Evolutionary conservation across 2,113 vertebrate genomes (phyloP), one percentile per base, ranked within the genome.

Genomic region (Rousettus leschenaultii): DNA sequence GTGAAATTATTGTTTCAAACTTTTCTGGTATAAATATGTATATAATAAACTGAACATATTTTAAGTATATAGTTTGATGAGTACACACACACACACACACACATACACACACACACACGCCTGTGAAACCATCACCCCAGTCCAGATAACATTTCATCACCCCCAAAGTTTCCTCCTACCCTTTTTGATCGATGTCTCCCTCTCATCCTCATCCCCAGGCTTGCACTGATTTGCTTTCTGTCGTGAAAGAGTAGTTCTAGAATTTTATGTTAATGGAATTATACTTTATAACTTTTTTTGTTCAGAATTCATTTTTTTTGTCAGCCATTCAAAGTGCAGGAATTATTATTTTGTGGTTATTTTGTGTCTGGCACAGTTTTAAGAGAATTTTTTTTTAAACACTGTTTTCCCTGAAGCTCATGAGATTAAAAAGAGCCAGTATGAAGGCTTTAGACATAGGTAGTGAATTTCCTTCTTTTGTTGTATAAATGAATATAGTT

Each of bases 271-370:
- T 43, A 40, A n/a, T 83, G 13, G 13, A 68, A 40, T 95, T 48
- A 61, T 48, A 71, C 22, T 77, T 35, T 59, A 15, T 73, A 30
- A 28, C 12, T 38, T 89, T 88, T 73, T 35, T 65, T 85, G 43
- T 35, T 66, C n/a, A 90, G 1, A 59, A 68, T 33, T 65, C 1
- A 11, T 93, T 77, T 26, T 93, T 77, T 85, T 59, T 59, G 16
- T 80, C 75, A 51, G 70, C 38, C 66, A 30, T 86, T 66, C 40
- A 38, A 77, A 93, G 30, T 71, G n/a, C 33, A 74, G 68, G 48
- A 65, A 59, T 94, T 80, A 77, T 11, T 88, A 80, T 86, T 86
- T 90, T 91, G 35, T 94, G 45, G 19, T 71, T 83, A 11, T n/a
- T n/a, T n/a, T 70, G 74, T 75, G 12, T 75, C 24, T 92, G 28